phyloP scores from a whole-genome alignment of 2,888 invertebrate species.

The Charanyca ferruginea region DNA sequence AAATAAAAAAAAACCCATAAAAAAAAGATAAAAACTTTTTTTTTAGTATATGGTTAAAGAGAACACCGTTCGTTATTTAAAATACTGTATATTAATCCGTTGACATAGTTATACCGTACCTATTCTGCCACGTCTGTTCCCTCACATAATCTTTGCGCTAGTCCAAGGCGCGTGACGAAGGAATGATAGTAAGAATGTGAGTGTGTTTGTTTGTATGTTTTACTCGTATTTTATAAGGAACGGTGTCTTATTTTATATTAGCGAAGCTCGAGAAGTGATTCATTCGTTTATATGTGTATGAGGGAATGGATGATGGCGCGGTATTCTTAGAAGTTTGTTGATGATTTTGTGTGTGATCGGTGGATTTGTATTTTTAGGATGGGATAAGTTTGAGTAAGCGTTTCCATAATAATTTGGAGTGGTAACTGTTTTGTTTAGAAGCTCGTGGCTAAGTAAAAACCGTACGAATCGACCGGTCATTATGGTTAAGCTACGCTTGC shows the following conservation, averaged over 20 bases:
- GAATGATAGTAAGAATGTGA: conserved; percentile 70
- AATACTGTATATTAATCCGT: too few relatives aligned
- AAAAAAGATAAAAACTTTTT: too few relatives aligned
- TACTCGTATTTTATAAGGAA: conserved; percentile 68
- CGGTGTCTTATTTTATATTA: conserved; percentile 71
- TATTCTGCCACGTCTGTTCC: conserved; percentile 27
- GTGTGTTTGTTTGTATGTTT: conserved; percentile 62
- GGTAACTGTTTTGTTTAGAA: too few relatives aligned
- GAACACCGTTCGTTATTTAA: too few relatives aligned
- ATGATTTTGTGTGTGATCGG: conserved; percentile 25
- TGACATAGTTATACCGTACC: neutral
- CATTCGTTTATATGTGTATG: conserved; percentile 46
- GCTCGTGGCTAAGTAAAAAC: too few relatives aligned
- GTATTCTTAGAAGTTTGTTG: conserved; percentile 36
- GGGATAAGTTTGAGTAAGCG: neutral
- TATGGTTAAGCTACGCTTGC: too few relatives aligned
- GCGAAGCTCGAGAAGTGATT: conserved; percentile 62
- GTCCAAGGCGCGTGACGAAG: conserved; percentile 71
- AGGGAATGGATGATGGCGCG: conserved; percentile 7
- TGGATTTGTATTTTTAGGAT: neutral
- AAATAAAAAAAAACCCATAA: too few relatives aligned
- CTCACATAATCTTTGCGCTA: conserved; percentile 60
- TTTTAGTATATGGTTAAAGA: too few relatives aligned
- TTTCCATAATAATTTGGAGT: too few relatives aligned
- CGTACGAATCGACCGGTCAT: too few relatives aligned